A percentile compares a stretch with the other conserved stretches of the same genome.
Conservation (phyloP, 2,113 vertebrate genomes). For the Pelobates fuscus region DNA sequence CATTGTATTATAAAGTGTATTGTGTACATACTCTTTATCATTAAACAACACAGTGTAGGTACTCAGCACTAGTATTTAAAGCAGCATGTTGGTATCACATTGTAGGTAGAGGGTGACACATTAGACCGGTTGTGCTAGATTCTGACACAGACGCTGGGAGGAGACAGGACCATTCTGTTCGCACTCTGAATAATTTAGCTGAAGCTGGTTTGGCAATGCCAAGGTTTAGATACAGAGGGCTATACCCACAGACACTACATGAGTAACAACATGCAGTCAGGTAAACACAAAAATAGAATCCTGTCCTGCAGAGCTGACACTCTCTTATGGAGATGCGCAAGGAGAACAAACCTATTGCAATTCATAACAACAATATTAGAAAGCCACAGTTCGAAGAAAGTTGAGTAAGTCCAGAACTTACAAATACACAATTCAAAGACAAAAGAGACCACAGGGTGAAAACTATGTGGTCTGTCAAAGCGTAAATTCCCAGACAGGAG, state of each 20-base stretch:
- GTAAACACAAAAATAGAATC: background rate
- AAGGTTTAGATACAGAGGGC: background rate
- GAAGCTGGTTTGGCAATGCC: background rate
- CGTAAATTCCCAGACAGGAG: background rate
- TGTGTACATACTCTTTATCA: too few species aligned
- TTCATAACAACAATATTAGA: too few species aligned
- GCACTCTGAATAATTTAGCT: conserved; percentile 42
- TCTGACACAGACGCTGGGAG: conserved; percentile 30
- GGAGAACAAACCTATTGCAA: too few species aligned
- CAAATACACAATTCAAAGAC: too few species aligned
- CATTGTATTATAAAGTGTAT: too few species aligned
- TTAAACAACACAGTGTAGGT: too few species aligned
- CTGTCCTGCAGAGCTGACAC: conserved; percentile 17
- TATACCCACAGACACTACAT: background rate
- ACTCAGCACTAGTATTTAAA: too few species aligned
- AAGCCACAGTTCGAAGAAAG: too few species aligned
- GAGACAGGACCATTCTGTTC: conserved; percentile 3
- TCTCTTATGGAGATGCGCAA: background rate
- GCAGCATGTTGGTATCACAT: background rate
- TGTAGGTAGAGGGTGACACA: conserved; percentile 12
- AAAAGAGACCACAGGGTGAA: too few species aligned
- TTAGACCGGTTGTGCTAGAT: conserved; percentile 27
- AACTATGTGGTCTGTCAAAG: too few species aligned
- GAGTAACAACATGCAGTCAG: background rate
- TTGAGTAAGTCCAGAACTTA: too few species aligned